Percentiles rank a stretch among this genome's conserved stretches.
These are phyloP conservation scores for Pangasianodon gigas DNA, from an alignment of 2,113 vertebrate species.

Conservation along the genomic window DNA sequence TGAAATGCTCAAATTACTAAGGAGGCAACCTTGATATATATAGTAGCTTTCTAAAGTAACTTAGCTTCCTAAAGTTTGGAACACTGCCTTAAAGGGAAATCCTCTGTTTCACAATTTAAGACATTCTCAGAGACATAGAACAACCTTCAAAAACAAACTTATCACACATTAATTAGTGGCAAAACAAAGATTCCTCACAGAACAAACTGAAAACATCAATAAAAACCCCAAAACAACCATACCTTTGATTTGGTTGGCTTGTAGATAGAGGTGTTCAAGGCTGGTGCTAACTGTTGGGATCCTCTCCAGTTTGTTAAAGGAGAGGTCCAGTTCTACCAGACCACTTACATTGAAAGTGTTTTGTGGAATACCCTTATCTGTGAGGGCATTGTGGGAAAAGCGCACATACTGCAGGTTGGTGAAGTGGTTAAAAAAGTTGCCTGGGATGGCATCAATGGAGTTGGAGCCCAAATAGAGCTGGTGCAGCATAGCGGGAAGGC, in stretches of 20 bases:
- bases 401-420: constrained; percentile 86
- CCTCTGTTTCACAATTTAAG: neutral
- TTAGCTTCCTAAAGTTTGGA: neutral
- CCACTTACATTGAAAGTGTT: constrained; percentile 91
- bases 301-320: constrained; percentile 91
- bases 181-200: neutral
- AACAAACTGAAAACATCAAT: neutral
- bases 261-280: constrained; percentile 92
- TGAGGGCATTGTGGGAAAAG: constrained; percentile 88
- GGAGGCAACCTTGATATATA: neutral
- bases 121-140: neutral
- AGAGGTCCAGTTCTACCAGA: constrained; percentile 89
- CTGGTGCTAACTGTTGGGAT: constrained; percentile 87
- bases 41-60: too few relatives aligned
- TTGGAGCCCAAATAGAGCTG: constrained; percentile 94
- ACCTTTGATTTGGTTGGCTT: constrained; percentile 95
- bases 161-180: neutral
- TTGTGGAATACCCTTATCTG: constrained; percentile 83
- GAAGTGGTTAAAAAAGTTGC: constrained; percentile 79
- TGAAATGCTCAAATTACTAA: neutral
- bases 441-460: constrained; percentile 82
- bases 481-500: constrained; percentile 82
- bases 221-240: neutral
- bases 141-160: neutral
- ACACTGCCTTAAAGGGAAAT: neutral